Conservation (phyloP, 1,140 invertebrate species). For the Mizuhopecten yessoensis region DNA sequence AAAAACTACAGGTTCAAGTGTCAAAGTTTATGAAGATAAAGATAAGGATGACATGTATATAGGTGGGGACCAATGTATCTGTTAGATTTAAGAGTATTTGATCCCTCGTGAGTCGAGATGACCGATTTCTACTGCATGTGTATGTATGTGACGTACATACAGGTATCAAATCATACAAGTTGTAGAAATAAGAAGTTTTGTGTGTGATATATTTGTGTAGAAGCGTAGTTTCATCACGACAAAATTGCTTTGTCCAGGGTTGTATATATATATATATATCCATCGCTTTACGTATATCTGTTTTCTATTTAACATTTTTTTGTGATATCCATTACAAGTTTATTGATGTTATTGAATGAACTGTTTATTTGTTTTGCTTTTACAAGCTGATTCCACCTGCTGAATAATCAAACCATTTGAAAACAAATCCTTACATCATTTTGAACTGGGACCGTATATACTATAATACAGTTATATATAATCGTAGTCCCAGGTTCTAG, state of each 20-base stretch:
- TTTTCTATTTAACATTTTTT: neutral
- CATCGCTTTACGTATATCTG: neutral
- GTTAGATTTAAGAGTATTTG: too few relatives aligned
- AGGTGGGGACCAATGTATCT: too few relatives aligned
- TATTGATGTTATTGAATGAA: neutral
- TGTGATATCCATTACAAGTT: neutral
- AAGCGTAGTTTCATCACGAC: neutral
- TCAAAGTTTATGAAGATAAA: too few relatives aligned
- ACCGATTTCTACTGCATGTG: too few relatives aligned
- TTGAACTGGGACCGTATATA: neutral
- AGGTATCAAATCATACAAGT: neutral
- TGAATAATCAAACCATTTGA: neutral
- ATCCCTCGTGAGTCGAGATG: too few relatives aligned
- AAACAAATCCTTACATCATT: neutral
- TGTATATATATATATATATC: conserved; percentile 6
- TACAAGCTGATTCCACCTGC: conserved; percentile 25
- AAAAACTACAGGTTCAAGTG: too few relatives aligned
- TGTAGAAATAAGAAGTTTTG: neutral
- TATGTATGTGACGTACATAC: neutral
- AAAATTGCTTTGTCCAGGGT: neutral
- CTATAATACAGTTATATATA: too few relatives aligned
- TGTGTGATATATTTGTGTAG: neutral
- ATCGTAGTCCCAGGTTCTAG: neutral
- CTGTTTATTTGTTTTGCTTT: neutral
- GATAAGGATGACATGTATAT: too few relatives aligned